Evolutionary conservation across 2,888 invertebrate species (phyloP).

Genomic region (Pocota personata): DNA sequence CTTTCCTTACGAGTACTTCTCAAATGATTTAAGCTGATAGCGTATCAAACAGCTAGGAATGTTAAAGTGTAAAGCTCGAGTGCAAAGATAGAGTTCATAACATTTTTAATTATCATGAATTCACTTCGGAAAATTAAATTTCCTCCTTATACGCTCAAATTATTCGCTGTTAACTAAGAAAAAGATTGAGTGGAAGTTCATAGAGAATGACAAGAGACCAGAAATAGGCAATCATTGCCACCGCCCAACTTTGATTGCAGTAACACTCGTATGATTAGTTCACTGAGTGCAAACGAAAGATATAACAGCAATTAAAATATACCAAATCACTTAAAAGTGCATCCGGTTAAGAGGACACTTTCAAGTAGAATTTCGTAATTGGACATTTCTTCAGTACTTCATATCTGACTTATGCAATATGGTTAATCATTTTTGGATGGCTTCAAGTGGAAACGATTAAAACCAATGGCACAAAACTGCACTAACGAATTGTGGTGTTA

Average conservation of each 20-base stretch:
- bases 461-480: too few species aligned
- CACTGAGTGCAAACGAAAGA: not conserved
- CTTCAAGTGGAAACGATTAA: not conserved
- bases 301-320: not conserved
- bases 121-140: not conserved
- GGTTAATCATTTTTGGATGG: too few species aligned
- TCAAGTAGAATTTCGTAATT: not conserved
- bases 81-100: too few species aligned
- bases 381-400: not conserved
- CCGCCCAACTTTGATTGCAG: not conserved
- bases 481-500: too few species aligned
- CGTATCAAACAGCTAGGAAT: too few species aligned
- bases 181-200: not conserved
- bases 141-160: not conserved
- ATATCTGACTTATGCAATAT: not conserved
- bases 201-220: not conserved
- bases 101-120: too few species aligned
- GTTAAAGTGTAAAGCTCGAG: too few species aligned
- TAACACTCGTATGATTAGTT: not conserved
- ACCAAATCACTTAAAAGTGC: not conserved
- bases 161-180: not conserved
- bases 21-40: too few species aligned
- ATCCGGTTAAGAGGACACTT: not conserved
- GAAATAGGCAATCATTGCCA: not conserved
- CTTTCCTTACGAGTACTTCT: too few species aligned